phyloP scores from a whole-genome alignment of 2,113 vertebrate species.

The Crotalus horridus region DNA sequence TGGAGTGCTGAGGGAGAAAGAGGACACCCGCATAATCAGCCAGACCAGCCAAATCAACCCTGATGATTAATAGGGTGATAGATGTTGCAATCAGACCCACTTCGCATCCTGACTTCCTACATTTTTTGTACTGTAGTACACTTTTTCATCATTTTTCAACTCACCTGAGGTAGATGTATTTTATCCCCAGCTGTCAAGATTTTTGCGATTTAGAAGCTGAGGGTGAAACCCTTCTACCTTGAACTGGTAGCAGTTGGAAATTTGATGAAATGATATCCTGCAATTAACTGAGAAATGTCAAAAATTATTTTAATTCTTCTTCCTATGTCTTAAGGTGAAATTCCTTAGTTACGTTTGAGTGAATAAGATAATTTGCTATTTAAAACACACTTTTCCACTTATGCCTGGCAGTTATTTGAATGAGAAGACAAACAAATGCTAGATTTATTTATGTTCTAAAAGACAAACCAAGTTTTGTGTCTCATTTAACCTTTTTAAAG shows the following conservation, averaged over 20 bases:
- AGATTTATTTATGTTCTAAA: not conserved
- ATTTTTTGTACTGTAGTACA: not conserved
- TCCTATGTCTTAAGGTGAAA: not conserved
- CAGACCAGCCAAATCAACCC: too few species aligned
- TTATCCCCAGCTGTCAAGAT: not conserved
- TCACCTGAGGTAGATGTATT: not conserved
- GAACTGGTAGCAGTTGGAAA: not conserved
- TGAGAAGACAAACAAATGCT: not conserved
- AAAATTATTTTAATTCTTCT: not conserved
- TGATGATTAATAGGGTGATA: too few species aligned
- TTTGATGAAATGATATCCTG: not conserved
- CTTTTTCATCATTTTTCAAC: not conserved
- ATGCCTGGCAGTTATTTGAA: not conserved
- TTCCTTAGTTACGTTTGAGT: not conserved
- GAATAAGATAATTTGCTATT: not conserved
- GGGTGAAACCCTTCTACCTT: not conserved
- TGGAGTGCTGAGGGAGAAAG: too few species aligned
- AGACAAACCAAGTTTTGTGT: not conserved
- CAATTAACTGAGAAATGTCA: not conserved
- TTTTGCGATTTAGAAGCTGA: not conserved
- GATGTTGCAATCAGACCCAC: too few species aligned
- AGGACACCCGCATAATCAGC: too few species aligned
- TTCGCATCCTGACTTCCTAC: too few species aligned
- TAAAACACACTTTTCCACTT: not conserved
- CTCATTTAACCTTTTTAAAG: not conserved